These are phyloP conservation scores for Nymphicus hollandicus DNA, from an alignment of 2,113 vertebrate genomes.

Conservation along the genomic window DNA sequence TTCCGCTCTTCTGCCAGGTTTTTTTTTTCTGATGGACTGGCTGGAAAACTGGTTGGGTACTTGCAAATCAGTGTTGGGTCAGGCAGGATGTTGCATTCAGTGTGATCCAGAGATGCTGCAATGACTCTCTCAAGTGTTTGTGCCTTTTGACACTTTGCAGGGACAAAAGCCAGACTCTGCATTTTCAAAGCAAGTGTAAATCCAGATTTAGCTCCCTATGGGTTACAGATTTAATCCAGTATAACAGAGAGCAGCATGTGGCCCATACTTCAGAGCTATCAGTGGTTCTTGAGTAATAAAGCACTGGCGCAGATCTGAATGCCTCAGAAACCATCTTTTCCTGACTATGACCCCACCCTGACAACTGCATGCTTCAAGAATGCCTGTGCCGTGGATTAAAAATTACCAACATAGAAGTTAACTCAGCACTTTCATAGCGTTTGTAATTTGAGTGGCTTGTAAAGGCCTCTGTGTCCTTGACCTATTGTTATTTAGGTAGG, in stretches of 20 bases:
- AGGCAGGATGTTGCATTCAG: background rate
- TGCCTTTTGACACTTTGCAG: background rate
- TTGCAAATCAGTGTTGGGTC: background rate
- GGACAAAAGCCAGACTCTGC: background rate
- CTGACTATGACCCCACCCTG: slow-evolving; percentile 8
- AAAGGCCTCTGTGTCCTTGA: slow-evolving; percentile 9
- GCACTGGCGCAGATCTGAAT: background rate
- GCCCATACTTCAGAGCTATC: slow-evolving; percentile 24
- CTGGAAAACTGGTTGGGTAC: background rate
- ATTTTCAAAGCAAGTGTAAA: slow-evolving; percentile 46
- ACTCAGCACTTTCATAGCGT: background rate
- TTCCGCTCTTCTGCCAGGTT: background rate
- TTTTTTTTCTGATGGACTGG: background rate
- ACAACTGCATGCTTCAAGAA: slow-evolving; percentile 28
- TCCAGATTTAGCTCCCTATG: slow-evolving; percentile 43
- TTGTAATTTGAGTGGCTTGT: background rate
- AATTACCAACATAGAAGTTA: background rate
- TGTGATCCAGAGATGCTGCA: background rate
- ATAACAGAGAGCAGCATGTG: slow-evolving; percentile 54
- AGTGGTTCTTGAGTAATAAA: background rate
- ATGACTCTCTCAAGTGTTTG: background rate
- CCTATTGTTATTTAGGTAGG: background rate
- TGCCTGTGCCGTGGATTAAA: background rate
- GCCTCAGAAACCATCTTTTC: slow-evolving; percentile 47
- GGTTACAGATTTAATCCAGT: slow-evolving; percentile 26